phyloP scores from a whole-genome alignment of 2,797 vertebrate genomes.

The Microtus californicus region DNA sequence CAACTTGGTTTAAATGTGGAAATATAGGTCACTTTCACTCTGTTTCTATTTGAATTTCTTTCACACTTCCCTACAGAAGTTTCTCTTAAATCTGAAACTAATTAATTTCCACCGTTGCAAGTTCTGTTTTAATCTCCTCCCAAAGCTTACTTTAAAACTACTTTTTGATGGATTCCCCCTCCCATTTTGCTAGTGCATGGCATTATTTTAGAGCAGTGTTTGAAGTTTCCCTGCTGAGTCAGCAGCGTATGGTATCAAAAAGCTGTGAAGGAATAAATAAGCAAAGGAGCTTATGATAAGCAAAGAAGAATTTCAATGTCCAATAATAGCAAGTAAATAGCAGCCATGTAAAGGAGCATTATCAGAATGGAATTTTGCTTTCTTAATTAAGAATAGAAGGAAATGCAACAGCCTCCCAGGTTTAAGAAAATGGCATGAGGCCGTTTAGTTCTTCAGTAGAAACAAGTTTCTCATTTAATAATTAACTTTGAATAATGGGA shows the following conservation, averaged over 20 bases:
- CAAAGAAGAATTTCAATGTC: conserved; percentile 68
- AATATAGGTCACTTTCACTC: conserved; percentile 67
- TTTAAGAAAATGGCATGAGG: background rate
- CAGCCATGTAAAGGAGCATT: conserved; percentile 53
- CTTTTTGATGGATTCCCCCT: conserved; percentile 57
- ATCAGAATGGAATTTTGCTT: conserved; percentile 62
- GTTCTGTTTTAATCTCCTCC: conserved; percentile 77
- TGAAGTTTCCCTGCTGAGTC: conserved; percentile 62
- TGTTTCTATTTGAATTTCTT: conserved; percentile 70
- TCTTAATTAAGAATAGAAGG: conserved; percentile 61
- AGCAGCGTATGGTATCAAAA: conserved; percentile 54
- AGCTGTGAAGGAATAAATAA: conserved; percentile 55
- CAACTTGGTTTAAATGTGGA: conserved; percentile 45
- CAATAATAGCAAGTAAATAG: conserved; percentile 60
- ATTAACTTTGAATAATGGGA: conserved; percentile 19
- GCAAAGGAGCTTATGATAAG: conserved; percentile 67
- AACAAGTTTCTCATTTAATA: conserved; percentile 30
- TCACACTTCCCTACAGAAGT: conserved; percentile 60
- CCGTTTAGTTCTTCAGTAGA: conserved; percentile 62
- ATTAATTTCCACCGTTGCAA: conserved; percentile 79
- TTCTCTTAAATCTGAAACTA: conserved; percentile 80
- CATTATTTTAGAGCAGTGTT: conserved; percentile 62
- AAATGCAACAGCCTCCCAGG: conserved; percentile 16
- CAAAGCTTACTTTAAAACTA: conserved; percentile 68
- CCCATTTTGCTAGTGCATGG: conserved; percentile 34